Percentiles rank a stretch among this genome's conserved stretches.
Evolutionary conservation across 2,888 invertebrate genomes (phyloP).

Genomic region (Lasioglossum oenotherae): DNA sequence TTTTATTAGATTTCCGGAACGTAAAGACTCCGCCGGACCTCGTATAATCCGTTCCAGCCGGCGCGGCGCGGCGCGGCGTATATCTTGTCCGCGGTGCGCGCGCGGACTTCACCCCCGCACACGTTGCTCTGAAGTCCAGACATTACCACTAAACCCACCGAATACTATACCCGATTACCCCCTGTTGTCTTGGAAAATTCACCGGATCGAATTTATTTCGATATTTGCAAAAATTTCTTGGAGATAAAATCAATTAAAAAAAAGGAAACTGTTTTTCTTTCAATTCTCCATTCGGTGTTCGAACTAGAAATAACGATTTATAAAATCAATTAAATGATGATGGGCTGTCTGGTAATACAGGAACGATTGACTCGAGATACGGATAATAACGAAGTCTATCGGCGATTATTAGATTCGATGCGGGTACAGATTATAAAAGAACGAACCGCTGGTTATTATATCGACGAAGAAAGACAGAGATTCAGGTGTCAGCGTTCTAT

Average conservation of each 20-base stretch:
- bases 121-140: neutral
- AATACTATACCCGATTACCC: neutral
- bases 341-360: neutral
- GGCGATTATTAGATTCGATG: neutral
- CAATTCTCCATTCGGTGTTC: neutral
- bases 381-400: neutral
- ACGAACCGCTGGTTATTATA: neutral
- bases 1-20: slow-evolving; percentile 70
- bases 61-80: slow-evolving; percentile 59
- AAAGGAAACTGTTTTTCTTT: neutral
- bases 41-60: slow-evolving; percentile 60
- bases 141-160: neutral
- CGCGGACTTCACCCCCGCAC: neutral
- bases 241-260: neutral
- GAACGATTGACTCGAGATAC: neutral
- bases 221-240: neutral
- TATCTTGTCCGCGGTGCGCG: slow-evolving; percentile 41
- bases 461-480: neutral
- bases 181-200: neutral
- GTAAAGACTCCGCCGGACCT: slow-evolving; percentile 63
- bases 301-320: neutral
- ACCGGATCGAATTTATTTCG: neutral
- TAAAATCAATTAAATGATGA: neutral
- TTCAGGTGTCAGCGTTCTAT: neutral
- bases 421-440: neutral